Evolutionary conservation across 1,140 invertebrate species (phyloP).

Genomic region (Drosophila serrata): DNA sequence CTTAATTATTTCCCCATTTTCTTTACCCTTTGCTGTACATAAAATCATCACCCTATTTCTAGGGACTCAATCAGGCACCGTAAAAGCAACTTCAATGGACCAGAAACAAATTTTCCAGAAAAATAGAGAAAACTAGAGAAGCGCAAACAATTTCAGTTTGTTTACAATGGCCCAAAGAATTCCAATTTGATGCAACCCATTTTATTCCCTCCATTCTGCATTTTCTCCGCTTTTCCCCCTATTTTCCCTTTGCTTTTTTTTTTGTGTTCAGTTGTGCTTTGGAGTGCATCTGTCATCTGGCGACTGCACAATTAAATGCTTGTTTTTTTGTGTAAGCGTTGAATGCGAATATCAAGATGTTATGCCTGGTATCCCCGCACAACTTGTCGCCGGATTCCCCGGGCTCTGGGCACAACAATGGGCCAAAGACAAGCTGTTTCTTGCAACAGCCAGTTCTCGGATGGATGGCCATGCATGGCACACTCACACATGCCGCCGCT

Average conservation of each 20-base stretch:
- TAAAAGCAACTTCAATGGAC: conserved; percentile 27
- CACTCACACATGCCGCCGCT: conserved; percentile 1
- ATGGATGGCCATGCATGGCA: conserved; percentile 58
- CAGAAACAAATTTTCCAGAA: conserved; percentile 35
- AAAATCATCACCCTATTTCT: not conserved
- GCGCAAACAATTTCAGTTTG: conserved; percentile 41
- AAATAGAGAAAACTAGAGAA: not conserved
- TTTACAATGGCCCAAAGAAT: conserved; percentile 45
- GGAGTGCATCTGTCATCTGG: conserved; percentile 45
- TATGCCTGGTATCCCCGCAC: conserved; percentile 25
- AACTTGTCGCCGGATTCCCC: conserved; percentile 53
- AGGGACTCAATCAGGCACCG: conserved; percentile 4
- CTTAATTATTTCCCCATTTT: not conserved
- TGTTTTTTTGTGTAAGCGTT: conserved; percentile 7
- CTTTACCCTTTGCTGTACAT: not conserved
- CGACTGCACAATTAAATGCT: conserved; percentile 61
- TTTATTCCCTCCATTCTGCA: conserved; percentile 16
- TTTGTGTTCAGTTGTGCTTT: conserved; percentile 25
- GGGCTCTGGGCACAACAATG: conserved; percentile 58
- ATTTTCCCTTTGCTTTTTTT: conserved; percentile 1
- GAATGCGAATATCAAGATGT: conserved; percentile 72
- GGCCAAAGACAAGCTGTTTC: conserved; percentile 52
- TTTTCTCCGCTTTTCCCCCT: conserved; percentile 14
- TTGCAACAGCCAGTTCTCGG: conserved; percentile 34
- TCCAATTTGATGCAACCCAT: conserved; percentile 43